These are phyloP conservation scores for Syndactyla subalaris DNA, from an alignment of 2,797 vertebrate species.

Conservation along the genomic window DNA sequence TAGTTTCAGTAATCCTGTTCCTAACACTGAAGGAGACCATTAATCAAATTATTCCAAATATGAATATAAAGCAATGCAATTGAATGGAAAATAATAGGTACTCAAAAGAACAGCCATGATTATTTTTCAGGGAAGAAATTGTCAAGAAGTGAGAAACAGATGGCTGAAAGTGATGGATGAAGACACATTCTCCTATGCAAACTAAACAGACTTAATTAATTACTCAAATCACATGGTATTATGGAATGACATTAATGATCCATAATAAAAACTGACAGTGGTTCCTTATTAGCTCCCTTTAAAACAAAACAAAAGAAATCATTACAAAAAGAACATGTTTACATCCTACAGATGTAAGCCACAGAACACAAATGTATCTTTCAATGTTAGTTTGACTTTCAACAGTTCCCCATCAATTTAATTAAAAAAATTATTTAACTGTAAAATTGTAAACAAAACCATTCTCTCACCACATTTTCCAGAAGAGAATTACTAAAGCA, in stretches of 20 bases:
- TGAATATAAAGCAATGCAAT: slow-evolving; percentile 41
- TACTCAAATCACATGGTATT: slow-evolving; percentile 42
- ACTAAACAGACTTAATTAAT: slow-evolving; percentile 60
- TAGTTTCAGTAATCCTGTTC: slow-evolving; percentile 21
- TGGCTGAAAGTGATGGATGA: slow-evolving; percentile 35
- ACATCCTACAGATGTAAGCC: not conserved
- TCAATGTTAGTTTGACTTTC: not conserved
- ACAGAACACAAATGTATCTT: not conserved
- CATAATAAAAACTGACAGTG: slow-evolving; percentile 43
- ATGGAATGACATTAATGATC: slow-evolving; percentile 44
- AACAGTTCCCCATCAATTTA: not conserved
- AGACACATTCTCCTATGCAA: slow-evolving; percentile 36
- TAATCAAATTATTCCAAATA: slow-evolving; percentile 56
- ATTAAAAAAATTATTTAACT: not conserved
- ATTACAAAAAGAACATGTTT: not conserved
- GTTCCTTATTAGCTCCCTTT: slow-evolving; percentile 22
- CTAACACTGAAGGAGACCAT: slow-evolving; percentile 10
- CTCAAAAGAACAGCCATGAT: slow-evolving; percentile 55
- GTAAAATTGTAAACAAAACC: not conserved
- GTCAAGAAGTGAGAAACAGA: slow-evolving; percentile 61
- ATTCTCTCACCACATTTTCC: not conserved
- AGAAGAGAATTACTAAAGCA: not conserved
- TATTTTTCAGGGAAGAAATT: slow-evolving; percentile 43
- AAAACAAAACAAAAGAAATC: slow-evolving; percentile 32
- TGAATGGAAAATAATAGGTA: slow-evolving; percentile 40